Evolutionary conservation across 2,797 vertebrate genomes (phyloP), one percentile per base, ranked within the genome.

Genomic region (Mormyrops boulengeri): DNA sequence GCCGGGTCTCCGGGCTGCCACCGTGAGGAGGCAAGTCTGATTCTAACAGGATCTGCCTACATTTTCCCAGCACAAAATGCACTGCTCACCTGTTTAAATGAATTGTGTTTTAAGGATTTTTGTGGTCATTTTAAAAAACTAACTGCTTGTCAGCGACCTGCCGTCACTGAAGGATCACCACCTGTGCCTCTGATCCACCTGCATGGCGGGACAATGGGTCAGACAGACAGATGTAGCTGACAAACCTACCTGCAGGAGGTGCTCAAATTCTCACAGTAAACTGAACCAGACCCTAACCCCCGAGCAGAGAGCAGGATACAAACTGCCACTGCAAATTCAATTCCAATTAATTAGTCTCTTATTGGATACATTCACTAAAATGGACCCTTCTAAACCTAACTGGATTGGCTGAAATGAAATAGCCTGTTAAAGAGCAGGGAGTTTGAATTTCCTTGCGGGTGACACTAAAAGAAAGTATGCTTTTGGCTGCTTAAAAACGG

Each of bases 191-290:
- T 1, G 1, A 30, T 12, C 3, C 62, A 30, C 22, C 26, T 41
- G 69, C 30, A 19, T 77, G 34, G 5, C 3, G 30, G 3, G 30
- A 14, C 14, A 77, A 41, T 2, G 34, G 69, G 34, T 11, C 73
- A 3, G 34, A n/a, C 26, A 77, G 38, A 38, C 11, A 34, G 14
- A 5, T 0, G 41, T 41, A 47, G 34, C 4, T 41, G 41, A 6
- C 19, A 19, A 19, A 19, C 4, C 19, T n/a, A 6, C 77, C 77
- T 17, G 87, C 52, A 17, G 19, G 88, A 92, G 94, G 93, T 92
- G 88, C 93, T 49, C 19, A 87, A 88, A 92, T 90, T 77, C 90
- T 92, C 47, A 90, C 89, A 84, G 93, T 94, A 94, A 94, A 93
- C 90, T 91, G 93, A 94, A 92, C 11, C 19, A 57, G 82, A 47